These are phyloP conservation scores for Lucinisca nassula DNA, from an alignment of 2,888 invertebrate genomes.

Conservation along the genomic window DNA sequence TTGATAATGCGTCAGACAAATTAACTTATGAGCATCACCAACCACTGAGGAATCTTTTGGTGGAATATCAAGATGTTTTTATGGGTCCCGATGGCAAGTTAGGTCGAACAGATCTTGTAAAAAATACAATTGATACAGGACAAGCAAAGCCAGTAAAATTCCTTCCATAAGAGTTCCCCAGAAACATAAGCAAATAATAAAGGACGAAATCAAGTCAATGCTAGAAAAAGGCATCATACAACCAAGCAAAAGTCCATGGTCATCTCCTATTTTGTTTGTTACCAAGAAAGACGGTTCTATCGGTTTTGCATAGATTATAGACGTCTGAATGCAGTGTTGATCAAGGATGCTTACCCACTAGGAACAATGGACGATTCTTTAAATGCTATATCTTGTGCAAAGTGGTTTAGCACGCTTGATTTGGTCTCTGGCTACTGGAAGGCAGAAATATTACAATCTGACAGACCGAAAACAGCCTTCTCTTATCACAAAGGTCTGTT, in stretches of 20 bases:
- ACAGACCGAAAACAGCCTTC: no score
- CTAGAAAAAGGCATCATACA: constrained; percentile 33
- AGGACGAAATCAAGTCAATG: not conserved
- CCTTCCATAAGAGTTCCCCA: constrained; percentile 4
- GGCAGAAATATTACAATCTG: no score
- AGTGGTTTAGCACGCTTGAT: constrained; percentile 51
- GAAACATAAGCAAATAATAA: not conserved
- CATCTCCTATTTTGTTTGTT: no score
- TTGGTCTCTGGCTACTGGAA: constrained; percentile 55
- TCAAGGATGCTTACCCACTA: constrained; percentile 40
- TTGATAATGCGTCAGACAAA: not conserved
- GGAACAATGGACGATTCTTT: constrained; percentile 50
- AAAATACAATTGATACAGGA: constrained; percentile 10
- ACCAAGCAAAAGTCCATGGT: constrained; percentile 53
- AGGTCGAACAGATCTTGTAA: not conserved
- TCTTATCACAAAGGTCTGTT: no score
- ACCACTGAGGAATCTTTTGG: not conserved
- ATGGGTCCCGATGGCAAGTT: not conserved
- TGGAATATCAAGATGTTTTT: not conserved
- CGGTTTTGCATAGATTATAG: constrained; percentile 37
- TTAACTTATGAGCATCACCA: not conserved
- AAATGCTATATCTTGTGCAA: constrained; percentile 27
- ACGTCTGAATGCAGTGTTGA: constrained; percentile 42
- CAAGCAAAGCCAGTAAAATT: constrained; percentile 8
- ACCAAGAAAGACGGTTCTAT: constrained; percentile 48